phyloP scores from a whole-genome alignment of 2,888 invertebrate genomes.

The Sthenelais limicola region DNA sequence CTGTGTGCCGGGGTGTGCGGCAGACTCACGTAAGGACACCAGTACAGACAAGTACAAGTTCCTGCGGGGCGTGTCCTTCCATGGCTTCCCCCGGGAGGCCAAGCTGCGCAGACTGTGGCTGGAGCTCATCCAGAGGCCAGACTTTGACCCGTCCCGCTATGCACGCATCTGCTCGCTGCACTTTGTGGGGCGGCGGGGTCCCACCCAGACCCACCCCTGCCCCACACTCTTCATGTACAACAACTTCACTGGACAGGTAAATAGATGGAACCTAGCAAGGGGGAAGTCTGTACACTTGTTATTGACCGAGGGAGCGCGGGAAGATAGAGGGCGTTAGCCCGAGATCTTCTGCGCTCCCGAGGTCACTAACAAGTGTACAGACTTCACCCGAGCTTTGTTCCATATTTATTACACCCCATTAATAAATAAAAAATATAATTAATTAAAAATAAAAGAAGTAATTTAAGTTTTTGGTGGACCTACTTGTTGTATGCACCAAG shows the following conservation, averaged over 20 bases:
- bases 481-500: too few species aligned
- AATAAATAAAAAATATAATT: too few species aligned
- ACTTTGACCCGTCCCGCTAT: constrained; percentile 22
- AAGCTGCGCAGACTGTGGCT: not conserved
- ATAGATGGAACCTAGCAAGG: too few species aligned
- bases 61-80: constrained; percentile 20
- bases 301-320: too few species aligned
- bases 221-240: constrained; percentile 23
- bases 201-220: constrained; percentile 6
- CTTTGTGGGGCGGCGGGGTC: constrained; percentile 4
- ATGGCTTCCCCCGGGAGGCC: constrained; percentile 12
- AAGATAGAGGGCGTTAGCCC: too few species aligned
- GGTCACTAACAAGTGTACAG: too few species aligned
- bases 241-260: constrained; percentile 9
- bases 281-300: too few species aligned
- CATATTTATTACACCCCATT: too few species aligned
- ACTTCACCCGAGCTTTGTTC: too few species aligned
- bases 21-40: constrained; percentile 29
- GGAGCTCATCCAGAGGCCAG: constrained; percentile 1
- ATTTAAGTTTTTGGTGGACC: too few species aligned
- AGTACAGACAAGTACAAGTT: constrained; percentile 12
- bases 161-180: constrained; percentile 26
- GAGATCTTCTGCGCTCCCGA: too few species aligned
- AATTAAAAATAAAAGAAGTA: too few species aligned
- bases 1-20: constrained; percentile 21